Evolutionary conservation across 35 echinoderm and acorn worm genomes (phyloP).

Genomic region (Amphiura filiformis): DNA sequence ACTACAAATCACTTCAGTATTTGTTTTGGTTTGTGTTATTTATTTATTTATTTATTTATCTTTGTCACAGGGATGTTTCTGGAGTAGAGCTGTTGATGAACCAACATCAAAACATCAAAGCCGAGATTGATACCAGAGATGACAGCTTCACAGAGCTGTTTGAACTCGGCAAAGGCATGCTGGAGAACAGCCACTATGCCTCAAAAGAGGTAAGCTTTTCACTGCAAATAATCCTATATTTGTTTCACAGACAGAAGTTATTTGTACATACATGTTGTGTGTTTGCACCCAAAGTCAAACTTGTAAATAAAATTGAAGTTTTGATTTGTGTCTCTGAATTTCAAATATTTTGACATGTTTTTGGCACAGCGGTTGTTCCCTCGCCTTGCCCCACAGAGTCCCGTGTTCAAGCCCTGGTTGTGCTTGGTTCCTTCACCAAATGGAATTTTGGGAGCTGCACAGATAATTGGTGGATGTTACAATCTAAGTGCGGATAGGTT

Average conservation of each 20-base stretch:
- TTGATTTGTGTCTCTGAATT: background rate
- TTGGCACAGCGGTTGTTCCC: background rate
- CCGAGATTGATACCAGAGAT: slow-evolving; percentile 95
- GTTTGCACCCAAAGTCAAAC: background rate
- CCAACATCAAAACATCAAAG: slow-evolving; percentile 94
- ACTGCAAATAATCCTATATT: background rate
- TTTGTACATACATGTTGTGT: background rate
- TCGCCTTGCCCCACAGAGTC: background rate
- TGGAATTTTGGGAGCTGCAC: too few relatives aligned
- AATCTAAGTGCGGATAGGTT: too few relatives aligned
- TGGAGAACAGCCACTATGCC: slow-evolving; percentile 90
- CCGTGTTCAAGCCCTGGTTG: background rate
- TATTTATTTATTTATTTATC: too few relatives aligned
- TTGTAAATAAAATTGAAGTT: background rate
- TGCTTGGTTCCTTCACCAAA: too few relatives aligned
- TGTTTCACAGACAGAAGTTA: background rate
- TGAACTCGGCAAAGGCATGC: slow-evolving; percentile 96
- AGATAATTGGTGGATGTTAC: too few relatives aligned
- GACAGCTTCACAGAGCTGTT: slow-evolving; percentile 97
- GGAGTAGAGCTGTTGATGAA: slow-evolving; percentile 97
- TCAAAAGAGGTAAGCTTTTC: slow-evolving; percentile 75
- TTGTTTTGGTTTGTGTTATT: too few relatives aligned
- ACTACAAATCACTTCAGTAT: too few relatives aligned
- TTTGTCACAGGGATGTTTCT: slow-evolving; percentile 92
- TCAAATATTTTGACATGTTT: background rate